These are phyloP conservation scores for Entomobrya multifasciata DNA, from an alignment of 2,888 invertebrate genomes.

Conservation along the genomic window DNA sequence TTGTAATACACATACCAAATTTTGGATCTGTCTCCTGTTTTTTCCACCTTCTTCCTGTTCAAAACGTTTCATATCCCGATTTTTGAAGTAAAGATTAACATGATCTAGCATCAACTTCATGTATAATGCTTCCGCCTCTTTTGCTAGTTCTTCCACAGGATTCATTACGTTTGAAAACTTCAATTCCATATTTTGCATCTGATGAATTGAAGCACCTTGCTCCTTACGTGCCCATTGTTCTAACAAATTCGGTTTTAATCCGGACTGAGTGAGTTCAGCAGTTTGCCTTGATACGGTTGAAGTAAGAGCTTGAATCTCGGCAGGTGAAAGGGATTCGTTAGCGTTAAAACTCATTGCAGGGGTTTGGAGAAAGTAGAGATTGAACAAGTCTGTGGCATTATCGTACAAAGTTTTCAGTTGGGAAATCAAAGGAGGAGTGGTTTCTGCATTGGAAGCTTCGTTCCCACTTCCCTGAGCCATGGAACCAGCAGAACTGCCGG, in stretches of 20 bases:
- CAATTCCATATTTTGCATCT: background rate
- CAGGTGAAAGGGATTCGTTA: background rate
- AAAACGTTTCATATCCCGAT: background rate
- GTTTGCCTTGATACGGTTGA: conserved; percentile 37
- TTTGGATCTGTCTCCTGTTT: conserved; percentile 8
- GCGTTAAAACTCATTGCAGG: background rate
- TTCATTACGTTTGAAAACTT: conserved; percentile 65
- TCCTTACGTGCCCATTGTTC: conserved; percentile 52
- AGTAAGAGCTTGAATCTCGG: conserved; percentile 24
- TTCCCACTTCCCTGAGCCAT: no score
- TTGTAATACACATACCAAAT: conserved; percentile 6
- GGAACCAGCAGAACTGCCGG: background rate
- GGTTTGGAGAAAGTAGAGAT: conserved; percentile 32
- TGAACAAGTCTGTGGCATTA: conserved; percentile 43
- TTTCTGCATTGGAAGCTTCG: background rate
- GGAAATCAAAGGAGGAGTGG: background rate
- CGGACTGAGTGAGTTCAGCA: conserved; percentile 30
- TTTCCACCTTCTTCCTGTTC: background rate
- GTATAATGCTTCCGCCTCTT: conserved; percentile 52
- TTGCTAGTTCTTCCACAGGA: conserved; percentile 53
- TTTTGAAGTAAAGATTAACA: conserved; percentile 37
- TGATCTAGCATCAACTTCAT: conserved; percentile 52
- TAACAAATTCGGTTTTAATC: conserved; percentile 25
- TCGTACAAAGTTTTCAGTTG: conserved; percentile 24
- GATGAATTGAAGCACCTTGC: conserved; percentile 15